Base-by-base conservation (phyloP, 2,888 invertebrate species). In the Lithophane leautieri region DNA sequence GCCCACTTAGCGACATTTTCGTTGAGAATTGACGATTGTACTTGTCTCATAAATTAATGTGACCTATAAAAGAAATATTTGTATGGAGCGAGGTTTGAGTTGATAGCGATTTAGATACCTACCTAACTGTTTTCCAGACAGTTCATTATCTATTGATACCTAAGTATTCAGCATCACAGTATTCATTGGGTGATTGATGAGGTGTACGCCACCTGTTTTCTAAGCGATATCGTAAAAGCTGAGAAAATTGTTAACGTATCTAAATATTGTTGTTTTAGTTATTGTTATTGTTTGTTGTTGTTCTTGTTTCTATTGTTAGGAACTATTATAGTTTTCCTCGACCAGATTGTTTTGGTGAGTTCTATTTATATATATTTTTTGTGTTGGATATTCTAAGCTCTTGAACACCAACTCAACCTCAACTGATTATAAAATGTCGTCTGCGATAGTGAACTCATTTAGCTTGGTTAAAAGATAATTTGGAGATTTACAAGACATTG, bases 31-130 rank as follows among this genome's bases (percentile, higher is more conserved):
- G 76, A 79, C 85, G 82, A 77, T 85, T 81, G 76, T 88, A 83
- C 81, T 85, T 88, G 86, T 87, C 88, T 86, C 81, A 89, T 87
- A 90, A 89, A 91, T 89, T 91, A 85, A 89, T 86, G 87, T 77
- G 83, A 81, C 86, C 79, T 73, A 83, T 82, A 84, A 79, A 82
- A 84, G 75, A 73, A 82, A 76, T 84, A 73, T 73, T 79, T 9
- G 70, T 58, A 14, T 79, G 85, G 79, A 28, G 44, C 58, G 79
- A 79, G 62, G 50, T 34, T 62, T 16, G 9, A 84, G 85, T 68
- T 16, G 14, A 68, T 19, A 83, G 81, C 81, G 81, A 65, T 81
- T 79, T 50, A n/a, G 19, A 50, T n/a, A 28, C 3, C 1, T n/a
- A 14, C 6, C 14, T 9, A 28, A 16, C 19, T 12, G 1, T 28